Conservation (phyloP, 2,888 invertebrate species). For the Eristalis tenax region DNA sequence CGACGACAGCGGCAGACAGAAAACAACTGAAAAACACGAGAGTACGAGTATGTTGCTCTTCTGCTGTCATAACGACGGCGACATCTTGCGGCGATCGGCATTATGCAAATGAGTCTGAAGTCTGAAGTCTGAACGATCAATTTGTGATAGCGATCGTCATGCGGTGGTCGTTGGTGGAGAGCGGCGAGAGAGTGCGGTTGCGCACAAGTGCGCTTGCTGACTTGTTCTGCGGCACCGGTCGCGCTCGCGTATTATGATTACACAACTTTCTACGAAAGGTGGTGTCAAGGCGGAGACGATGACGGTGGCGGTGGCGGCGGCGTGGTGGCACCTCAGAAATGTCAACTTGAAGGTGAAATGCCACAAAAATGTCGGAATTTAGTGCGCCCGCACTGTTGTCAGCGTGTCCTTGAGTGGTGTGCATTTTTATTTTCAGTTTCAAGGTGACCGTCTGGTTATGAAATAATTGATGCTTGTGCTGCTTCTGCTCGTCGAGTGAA, state of each 20-base stretch:
- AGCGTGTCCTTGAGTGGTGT: conserved; percentile 26
- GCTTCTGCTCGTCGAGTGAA: background rate
- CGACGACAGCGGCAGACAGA: background rate
- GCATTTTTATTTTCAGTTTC: conserved; percentile 21
- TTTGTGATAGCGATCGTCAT: conserved; percentile 46
- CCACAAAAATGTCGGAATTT: conserved; percentile 34
- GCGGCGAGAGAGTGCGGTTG: background rate
- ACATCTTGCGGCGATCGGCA: conserved; percentile 69
- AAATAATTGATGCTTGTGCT: conserved; percentile 2
- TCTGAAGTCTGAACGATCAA: conserved; percentile 53
- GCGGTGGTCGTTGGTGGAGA: too few species aligned
- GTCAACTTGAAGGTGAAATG: conserved; percentile 36
- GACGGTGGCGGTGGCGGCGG: too few species aligned
- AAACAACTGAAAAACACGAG: background rate
- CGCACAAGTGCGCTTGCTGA: conserved; percentile 2
- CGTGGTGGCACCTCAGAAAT: conserved; percentile 21
- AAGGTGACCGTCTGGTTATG: conserved; percentile 31
- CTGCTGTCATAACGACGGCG: conserved; percentile 62
- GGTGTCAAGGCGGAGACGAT: background rate
- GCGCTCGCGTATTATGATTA: background rate
- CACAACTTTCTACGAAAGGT: conserved; percentile 3
- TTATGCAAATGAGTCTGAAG: conserved; percentile 60
- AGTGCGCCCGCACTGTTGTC: background rate
- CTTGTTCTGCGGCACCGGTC: conserved; percentile 6
- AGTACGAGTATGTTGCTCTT: conserved; percentile 33